phyloP scores from a whole-genome alignment of 2,797 vertebrate species.

The Ptychadena robeensis region DNA sequence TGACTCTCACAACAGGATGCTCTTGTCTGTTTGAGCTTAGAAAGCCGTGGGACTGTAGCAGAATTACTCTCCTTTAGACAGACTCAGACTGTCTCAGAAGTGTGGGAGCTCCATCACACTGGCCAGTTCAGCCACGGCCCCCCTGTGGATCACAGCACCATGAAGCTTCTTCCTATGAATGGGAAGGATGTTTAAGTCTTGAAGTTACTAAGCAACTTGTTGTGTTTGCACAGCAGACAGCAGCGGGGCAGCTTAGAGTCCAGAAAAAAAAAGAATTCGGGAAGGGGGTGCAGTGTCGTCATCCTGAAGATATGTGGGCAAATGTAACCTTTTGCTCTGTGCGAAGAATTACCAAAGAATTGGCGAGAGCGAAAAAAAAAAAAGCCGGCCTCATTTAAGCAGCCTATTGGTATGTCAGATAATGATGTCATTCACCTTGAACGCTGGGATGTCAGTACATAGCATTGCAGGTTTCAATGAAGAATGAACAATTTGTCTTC shows the following conservation, averaged over 20 bases:
- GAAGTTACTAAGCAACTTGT: constrained; percentile 56
- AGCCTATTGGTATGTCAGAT: neutral
- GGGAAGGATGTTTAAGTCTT: constrained; percentile 40
- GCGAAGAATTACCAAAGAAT: constrained; percentile 14
- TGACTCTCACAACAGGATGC: constrained; percentile 23
- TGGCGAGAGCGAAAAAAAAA: neutral
- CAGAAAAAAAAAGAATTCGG: constrained; percentile 44
- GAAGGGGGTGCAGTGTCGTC: constrained; percentile 42
- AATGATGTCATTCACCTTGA: constrained; percentile 34
- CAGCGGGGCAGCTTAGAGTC: constrained; percentile 40
- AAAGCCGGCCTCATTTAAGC: neutral
- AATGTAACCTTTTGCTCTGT: constrained; percentile 10
- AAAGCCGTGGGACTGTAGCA: constrained; percentile 36
- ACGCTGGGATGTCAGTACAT: neutral
- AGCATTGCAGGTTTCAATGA: constrained; percentile 8
- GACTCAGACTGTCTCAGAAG: constrained; percentile 23
- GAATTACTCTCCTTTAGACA: constrained; percentile 9
- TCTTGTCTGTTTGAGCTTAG: constrained; percentile 24
- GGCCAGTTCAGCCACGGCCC: constrained; percentile 4
- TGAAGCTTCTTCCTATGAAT: constrained; percentile 47
- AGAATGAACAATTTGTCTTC: constrained; percentile 4
- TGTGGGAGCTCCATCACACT: constrained; percentile 35
- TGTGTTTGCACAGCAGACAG: constrained; percentile 20
- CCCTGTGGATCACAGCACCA: constrained; percentile 13
- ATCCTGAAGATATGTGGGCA: constrained; percentile 30